These are phyloP conservation scores for Sebastes hubbsi DNA, from an alignment of 2,797 vertebrate species.

Conservation along the genomic window DNA sequence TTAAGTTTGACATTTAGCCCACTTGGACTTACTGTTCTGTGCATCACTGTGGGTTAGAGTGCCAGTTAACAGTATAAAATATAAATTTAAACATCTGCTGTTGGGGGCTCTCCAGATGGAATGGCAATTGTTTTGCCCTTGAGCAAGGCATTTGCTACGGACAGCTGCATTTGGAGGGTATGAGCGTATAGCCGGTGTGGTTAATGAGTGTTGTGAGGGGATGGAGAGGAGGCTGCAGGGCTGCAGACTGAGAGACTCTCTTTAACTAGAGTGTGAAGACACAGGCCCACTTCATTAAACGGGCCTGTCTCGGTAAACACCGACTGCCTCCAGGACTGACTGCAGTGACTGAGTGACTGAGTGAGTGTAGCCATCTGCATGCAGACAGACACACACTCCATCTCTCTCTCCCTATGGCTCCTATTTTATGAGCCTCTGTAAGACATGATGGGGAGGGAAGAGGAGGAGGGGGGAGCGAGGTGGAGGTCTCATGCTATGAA, in stretches of 20 bases:
- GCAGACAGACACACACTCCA: conserved; percentile 2
- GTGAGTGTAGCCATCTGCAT: conserved; percentile 46
- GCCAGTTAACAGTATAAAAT: not conserved
- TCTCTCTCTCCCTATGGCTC: conserved; percentile 20
- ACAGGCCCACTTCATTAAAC: conserved; percentile 69
- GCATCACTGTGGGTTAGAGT: not conserved
- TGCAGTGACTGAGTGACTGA: conserved; percentile 24
- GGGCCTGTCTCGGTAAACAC: conserved; percentile 53
- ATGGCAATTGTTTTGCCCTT: conserved; percentile 35
- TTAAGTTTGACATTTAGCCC: not conserved
- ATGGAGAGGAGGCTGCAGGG: conserved; percentile 38
- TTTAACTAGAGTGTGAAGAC: conserved; percentile 64
- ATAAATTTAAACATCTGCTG: conserved; percentile 36
- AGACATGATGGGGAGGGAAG: not conserved
- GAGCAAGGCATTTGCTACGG: conserved; percentile 60
- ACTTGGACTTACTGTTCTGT: not conserved
- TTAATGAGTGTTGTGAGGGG: conserved; percentile 52
- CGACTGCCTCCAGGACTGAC: conserved; percentile 54
- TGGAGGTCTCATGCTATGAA: conserved; percentile 41
- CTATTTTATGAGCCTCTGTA: conserved; percentile 37
- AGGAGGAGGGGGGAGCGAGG: not conserved
- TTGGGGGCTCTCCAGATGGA: conserved; percentile 22
- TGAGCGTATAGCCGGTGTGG: conserved; percentile 14
- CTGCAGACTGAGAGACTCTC: conserved; percentile 44
- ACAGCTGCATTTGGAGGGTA: conserved; percentile 51